Evolutionary conservation across 2,888 invertebrate genomes (phyloP).

Genomic region (Brenthis ino): DNA sequence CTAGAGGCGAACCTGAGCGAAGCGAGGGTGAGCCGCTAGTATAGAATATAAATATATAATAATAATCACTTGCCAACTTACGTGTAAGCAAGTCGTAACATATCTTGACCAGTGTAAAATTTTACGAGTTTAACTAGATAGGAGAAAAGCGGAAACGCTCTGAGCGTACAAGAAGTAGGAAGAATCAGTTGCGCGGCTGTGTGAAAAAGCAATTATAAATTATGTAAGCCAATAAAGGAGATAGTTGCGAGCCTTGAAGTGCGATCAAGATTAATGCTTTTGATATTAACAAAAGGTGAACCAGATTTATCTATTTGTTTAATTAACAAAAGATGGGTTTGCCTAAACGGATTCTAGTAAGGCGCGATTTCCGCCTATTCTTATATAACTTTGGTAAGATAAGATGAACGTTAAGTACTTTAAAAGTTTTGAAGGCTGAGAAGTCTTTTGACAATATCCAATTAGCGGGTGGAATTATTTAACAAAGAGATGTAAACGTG

Average conservation of each 20-base stretch:
- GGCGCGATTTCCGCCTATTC: constrained; percentile 34
- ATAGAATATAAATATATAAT: neutral
- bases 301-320: constrained; percentile 43
- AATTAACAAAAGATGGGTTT: constrained; percentile 56
- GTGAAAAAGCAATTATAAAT: constrained; percentile 71
- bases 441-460: constrained; percentile 14
- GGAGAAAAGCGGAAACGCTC: constrained; percentile 55
- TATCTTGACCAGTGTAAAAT: constrained; percentile 8
- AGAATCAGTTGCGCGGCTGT: constrained; percentile 63
- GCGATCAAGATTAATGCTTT: constrained; percentile 50
- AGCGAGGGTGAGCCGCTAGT: no score
- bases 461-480: constrained; percentile 10
- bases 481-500: constrained; percentile 5
- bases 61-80: neutral
- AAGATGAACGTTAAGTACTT: constrained; percentile 13
- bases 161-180: constrained; percentile 61
- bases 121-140: constrained; percentile 14
- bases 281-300: constrained; percentile 48
- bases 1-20: no score
- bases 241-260: constrained; percentile 63
- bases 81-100: neutral
- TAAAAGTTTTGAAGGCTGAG: constrained; percentile 20
- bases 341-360: constrained; percentile 21
- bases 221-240: constrained; percentile 68
- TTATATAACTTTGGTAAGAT: constrained; percentile 27